phyloP scores from a whole-genome alignment of 2,113 vertebrate species.

The Proteles cristata region DNA sequence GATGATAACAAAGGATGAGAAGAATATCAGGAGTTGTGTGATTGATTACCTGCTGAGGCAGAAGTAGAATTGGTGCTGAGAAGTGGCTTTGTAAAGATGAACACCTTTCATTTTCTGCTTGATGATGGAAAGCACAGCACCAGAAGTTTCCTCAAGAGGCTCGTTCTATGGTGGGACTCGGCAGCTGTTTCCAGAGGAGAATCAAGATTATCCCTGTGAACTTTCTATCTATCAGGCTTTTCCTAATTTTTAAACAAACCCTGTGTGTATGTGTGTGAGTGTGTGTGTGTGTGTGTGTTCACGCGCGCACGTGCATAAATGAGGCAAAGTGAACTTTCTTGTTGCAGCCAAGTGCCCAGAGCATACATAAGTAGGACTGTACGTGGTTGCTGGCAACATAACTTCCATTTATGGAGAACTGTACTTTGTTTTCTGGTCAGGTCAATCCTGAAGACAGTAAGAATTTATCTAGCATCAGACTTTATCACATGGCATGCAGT shows the following conservation, averaged over 20 bases:
- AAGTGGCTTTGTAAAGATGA: neutral
- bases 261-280: neutral
- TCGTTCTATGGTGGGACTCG: neutral
- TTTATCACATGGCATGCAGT: neutral
- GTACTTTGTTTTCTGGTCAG: neutral
- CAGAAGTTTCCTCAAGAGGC: neutral
- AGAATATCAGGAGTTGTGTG: fast-evolving
- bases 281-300: neutral
- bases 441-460: neutral
- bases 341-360: neutral
- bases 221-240: neutral
- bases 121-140: neutral
- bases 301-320: too few species aligned
- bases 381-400: neutral
- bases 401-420: neutral
- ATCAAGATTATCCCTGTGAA: neutral
- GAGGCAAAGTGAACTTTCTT: neutral
- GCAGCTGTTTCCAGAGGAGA: neutral
- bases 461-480: neutral
- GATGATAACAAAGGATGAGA: neutral
- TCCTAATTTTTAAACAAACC: neutral
- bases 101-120: neutral
- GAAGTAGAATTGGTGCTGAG: too few species aligned
- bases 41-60: neutral
- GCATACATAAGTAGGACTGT: neutral